These are phyloP conservation scores for Phymanthus crucifer DNA, from an alignment of 92 coral and sea anemone species.

Conservation along the genomic window DNA sequence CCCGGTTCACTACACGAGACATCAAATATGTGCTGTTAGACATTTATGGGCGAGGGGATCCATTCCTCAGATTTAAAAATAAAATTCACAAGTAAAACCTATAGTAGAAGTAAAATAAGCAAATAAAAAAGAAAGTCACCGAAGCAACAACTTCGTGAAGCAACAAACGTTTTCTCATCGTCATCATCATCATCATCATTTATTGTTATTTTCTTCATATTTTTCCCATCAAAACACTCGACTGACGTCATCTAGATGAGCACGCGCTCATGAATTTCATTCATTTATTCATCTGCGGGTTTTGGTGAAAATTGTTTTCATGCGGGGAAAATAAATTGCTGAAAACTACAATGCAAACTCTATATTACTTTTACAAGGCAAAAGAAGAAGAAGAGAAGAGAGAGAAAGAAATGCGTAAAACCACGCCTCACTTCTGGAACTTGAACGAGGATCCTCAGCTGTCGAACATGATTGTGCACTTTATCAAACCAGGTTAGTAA, in stretches of 20 bases:
- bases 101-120: too few species aligned
- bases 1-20: background rate
- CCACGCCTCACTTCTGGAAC: slow-evolving; percentile 92
- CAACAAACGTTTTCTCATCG: too few species aligned
- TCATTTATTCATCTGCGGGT: background rate
- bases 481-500: slow-evolving; percentile 67
- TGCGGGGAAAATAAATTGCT: background rate
- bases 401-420: slow-evolving; percentile 77
- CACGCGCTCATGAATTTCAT: too few species aligned
- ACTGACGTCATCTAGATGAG: too few species aligned
- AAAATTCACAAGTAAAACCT: background rate
- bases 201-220: too few species aligned
- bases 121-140: too few species aligned
- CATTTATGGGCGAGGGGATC: too few species aligned
- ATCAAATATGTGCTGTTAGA: too few species aligned
- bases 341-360: background rate
- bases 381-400: slow-evolving; percentile 84
- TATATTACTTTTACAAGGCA: slow-evolving; percentile 41
- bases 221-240: too few species aligned
- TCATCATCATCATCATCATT: too few species aligned
- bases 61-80: too few species aligned
- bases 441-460: slow-evolving; percentile 90
- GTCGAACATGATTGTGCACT: slow-evolving; percentile 78
- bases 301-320: background rate
- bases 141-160: too few species aligned